These are phyloP conservation scores for Cricetomys ansorgei DNA, from an alignment of 2,113 vertebrate species.

Conservation along the genomic window DNA sequence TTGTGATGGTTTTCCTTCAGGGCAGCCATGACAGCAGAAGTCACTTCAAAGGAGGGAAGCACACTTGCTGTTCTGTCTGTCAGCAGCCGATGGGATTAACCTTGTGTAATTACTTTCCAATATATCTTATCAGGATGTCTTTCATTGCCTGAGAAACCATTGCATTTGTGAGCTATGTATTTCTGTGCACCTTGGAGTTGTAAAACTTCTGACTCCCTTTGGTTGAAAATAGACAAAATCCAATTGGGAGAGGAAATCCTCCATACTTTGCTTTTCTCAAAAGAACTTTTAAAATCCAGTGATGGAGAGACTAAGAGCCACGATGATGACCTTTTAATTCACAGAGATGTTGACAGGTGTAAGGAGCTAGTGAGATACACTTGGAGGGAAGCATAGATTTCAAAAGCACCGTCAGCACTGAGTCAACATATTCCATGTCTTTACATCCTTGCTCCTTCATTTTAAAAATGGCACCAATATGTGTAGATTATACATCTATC, in stretches of 20 bases:
- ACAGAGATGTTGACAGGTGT: no score
- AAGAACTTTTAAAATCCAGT: not conserved
- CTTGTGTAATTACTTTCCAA: not conserved
- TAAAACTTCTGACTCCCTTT: not conserved
- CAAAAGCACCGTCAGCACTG: not conserved
- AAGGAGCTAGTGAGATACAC: not conserved
- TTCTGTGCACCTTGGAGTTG: not conserved
- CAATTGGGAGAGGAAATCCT: not conserved
- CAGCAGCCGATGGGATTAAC: not conserved
- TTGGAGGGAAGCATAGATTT: not conserved
- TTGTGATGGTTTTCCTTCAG: not conserved
- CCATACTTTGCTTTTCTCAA: not conserved
- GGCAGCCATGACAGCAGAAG: not conserved
- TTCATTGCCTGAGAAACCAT: constrained; percentile 31
- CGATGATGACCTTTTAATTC: not conserved
- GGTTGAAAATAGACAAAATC: not conserved
- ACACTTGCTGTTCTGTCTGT: not conserved
- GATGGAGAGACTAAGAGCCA: not conserved
- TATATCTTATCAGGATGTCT: constrained; percentile 24
- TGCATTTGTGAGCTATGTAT: not conserved
- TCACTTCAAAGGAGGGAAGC: constrained; percentile 25
- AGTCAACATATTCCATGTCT: not conserved
- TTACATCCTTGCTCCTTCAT: not conserved
- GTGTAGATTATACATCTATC: not conserved
- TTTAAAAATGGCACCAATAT: not conserved